Percentiles rank a stretch among this genome's conserved stretches.
Evolutionary conservation across 2,888 invertebrate genomes (phyloP).

Genomic region (Drosophila phalerata): DNA sequence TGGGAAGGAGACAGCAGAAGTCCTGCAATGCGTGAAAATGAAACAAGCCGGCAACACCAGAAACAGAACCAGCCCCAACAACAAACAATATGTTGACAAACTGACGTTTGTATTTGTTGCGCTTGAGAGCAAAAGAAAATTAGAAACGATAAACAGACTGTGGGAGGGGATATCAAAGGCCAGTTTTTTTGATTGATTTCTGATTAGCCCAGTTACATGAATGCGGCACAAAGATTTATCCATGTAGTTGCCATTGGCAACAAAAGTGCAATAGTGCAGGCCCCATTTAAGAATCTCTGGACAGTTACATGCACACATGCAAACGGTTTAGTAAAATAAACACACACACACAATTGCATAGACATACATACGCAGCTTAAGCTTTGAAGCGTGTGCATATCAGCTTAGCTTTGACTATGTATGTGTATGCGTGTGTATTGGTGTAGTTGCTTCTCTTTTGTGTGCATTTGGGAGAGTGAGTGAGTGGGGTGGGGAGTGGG

Average conservation of each 20-base stretch:
- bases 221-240: slow-evolving; percentile 8
- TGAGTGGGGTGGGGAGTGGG: slow-evolving; percentile 43
- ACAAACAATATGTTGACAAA: slow-evolving; percentile 51
- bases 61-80: slow-evolving; percentile 15
- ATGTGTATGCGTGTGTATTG: slow-evolving; percentile 1
- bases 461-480: slow-evolving; percentile 34
- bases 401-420: slow-evolving; percentile 46
- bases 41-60: slow-evolving; percentile 58
- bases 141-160: slow-evolving; percentile 15
- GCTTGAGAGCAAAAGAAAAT: slow-evolving; percentile 21
- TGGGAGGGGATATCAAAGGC: slow-evolving; percentile 14
- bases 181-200: slow-evolving; percentile 36
- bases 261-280: slow-evolving; percentile 7
- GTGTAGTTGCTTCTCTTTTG: slow-evolving; percentile 26
- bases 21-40: slow-evolving; percentile 40
- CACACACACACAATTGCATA: slow-evolving; percentile 1
- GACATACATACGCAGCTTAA: slow-evolving; percentile 38
- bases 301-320: slow-evolving; percentile 42
- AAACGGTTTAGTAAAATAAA: slow-evolving; percentile 24
- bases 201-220: slow-evolving; percentile 43
- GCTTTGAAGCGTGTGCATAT: slow-evolving; percentile 52
- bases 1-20: slow-evolving; percentile 16
- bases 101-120: slow-evolving; percentile 66
- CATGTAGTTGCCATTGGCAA: slow-evolving; percentile 15
- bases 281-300: slow-evolving; percentile 24